Base-by-base conservation (phyloP, 2,797 vertebrate species). In the Helostoma temminkii region DNA sequence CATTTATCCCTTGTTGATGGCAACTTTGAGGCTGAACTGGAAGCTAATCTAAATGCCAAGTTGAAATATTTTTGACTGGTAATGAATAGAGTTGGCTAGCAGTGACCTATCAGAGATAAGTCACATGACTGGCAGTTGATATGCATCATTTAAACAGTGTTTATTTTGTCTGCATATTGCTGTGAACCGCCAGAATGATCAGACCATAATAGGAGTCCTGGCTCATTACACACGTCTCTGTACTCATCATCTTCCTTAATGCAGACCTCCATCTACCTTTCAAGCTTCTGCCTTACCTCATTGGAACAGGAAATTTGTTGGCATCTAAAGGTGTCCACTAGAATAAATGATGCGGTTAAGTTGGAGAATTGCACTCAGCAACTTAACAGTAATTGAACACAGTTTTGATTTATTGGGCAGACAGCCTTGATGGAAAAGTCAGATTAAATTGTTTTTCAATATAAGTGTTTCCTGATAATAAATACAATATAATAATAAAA, bases 321-420 rank as follows among this genome's bases (percentile, higher is more conserved):
- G 4, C 2, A 3, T 61, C 42, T 58, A 1, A 61, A 43, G 9
- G 16, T 56, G 34, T 48, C 63, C 0, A 56, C 46, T 12, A 25
- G 36, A 74, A 58, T 66, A 52, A 75, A 24, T 50, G 30, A 71
- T 66, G 36, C 46, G 36, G 32, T 76, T 48, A 65, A 50, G 15
- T 74, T 81, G 73, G 76, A 86, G 66, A 77, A 74, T 76, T 71
- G 37, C 45, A 32, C 66, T 57, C 6, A 3, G 72, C 68, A 64
- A 60, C 45, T 25, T 56, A 68, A 53, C 48, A 9, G 43, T 74
- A 65, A 79, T 83, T 75, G 25, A 79, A 59, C 64, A 47, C 41
- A 21, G 64, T 84, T 80, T 68, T 49, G 36, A 77, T 75, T 69
- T 55, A 46, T 28, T 54, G 48, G 72, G 65, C 50, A 56, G 37